Base-by-base conservation (phyloP, 1,140 invertebrate genomes). In the Cataglyphis hispanica region DNA sequence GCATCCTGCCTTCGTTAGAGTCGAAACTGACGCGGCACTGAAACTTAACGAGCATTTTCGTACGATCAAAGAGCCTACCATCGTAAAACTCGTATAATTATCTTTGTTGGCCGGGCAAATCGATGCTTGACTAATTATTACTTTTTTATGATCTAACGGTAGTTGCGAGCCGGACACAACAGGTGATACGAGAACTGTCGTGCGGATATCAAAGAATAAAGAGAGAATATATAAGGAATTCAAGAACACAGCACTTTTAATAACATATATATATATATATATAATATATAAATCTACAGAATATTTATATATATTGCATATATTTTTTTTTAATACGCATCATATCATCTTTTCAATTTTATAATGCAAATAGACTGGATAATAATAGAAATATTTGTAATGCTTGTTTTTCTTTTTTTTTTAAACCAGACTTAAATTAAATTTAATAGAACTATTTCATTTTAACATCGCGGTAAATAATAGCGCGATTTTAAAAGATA, bases 1-100 rank as follows among this genome's bases (percentile, higher is more conserved):
- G 53, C 50, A 19, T 34, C 64, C 31, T 76, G 25, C 19, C 61
- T 64, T 80, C 34, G 64, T 77, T 77, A 66, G 27, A 8, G 46
- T 46, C 22, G 50, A 85, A 75, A 72, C 46, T 50, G 46, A 72
- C 16, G 37, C 58, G 46, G 22, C 56, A 70, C 13, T 19, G 37
- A 70, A 50, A 4, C 61, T 87, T 84, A 84, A 88, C 66, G 46
- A 87, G 63, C 56, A 37, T 67, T 88, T 25, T 86, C 61, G 53
- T 58, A 34, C 76, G 58, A 56, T 87, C 56, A 53, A 58, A 66
- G 34, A 70, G 25, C 22, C 34, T 22, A 43, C 19, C 27, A 50
- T 34, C 37, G 66, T 72, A 77, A 85, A 72, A 83, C 1, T 72
- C 10, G 19, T 13, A 72, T 72, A 70, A 81, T 87, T 46, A 25